Conservation (phyloP, 1,140 invertebrate species). For the Papilio dardanus region DNA sequence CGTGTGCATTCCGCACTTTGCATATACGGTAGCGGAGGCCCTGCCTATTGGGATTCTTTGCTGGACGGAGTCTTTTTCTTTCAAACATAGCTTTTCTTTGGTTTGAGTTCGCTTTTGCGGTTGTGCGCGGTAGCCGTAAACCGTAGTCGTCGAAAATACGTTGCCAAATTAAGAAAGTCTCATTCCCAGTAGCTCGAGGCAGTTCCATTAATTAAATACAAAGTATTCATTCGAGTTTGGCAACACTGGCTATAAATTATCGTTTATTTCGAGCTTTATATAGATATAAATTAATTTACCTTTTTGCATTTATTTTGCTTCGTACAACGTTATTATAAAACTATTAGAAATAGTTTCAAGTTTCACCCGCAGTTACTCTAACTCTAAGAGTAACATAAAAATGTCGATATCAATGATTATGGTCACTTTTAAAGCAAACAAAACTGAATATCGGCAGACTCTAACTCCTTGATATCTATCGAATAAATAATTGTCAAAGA, state of each 20-base stretch:
- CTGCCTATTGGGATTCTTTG: no score
- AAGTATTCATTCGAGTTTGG: neutral
- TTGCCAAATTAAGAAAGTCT: neutral
- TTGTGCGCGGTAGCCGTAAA: neutral
- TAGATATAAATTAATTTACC: neutral
- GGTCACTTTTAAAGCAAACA: neutral
- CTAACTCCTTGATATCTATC: neutral
- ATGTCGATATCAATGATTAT: neutral
- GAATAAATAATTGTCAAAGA: neutral
- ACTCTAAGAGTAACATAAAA: neutral
- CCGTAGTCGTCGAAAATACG: neutral
- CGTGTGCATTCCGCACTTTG: no score
- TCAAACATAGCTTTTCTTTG: neutral
- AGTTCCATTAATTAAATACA: conserved; percentile 8
- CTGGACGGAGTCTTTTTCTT: no score
- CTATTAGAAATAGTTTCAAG: neutral
- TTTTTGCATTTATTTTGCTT: neutral
- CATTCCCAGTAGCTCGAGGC: conserved; percentile 9
- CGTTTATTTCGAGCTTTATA: conserved; percentile 3
- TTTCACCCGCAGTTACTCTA: neutral
- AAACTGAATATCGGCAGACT: neutral
- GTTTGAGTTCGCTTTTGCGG: neutral
- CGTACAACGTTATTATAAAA: neutral
- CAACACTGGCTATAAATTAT: conserved; percentile 6
- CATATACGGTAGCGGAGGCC: no score